Evolutionary conservation across 2,888 invertebrate species (phyloP).

Genomic region (Amaurobius ferox): DNA sequence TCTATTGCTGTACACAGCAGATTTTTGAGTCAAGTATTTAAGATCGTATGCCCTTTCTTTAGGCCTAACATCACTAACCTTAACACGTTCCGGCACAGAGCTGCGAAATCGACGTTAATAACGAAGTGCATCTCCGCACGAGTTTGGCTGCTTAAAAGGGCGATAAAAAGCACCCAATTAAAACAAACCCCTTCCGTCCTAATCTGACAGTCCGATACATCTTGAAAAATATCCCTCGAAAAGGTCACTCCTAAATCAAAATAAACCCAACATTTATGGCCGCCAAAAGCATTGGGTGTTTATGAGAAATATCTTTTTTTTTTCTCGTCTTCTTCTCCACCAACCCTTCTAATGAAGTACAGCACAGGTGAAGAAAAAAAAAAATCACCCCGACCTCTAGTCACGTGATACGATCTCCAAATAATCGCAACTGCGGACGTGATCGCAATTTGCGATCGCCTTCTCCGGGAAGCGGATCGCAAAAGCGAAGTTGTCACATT

Average conservation of each 20-base stretch:
- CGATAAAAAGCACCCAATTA: too few relatives aligned
- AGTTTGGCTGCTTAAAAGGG: too few relatives aligned
- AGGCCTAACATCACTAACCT: too few relatives aligned
- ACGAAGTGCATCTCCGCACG: too few relatives aligned
- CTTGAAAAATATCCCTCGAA: background rate
- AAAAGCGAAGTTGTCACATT: background rate
- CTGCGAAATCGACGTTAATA: too few relatives aligned
- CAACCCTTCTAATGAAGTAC: constrained; percentile 4
- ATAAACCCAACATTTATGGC: constrained; percentile 1
- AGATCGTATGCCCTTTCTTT: too few relatives aligned
- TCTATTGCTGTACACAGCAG: too few relatives aligned
- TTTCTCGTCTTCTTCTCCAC: background rate
- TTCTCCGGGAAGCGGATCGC: background rate
- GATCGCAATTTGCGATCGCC: constrained; percentile 29
- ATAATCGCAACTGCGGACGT: constrained; percentile 39
- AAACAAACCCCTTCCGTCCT: background rate
- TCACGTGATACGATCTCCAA: constrained; percentile 50
- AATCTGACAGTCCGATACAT: background rate
- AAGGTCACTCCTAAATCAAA: background rate
- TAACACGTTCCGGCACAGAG: too few relatives aligned
- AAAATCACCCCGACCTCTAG: constrained; percentile 5
- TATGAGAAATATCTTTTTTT: constrained; percentile 8
- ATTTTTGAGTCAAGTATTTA: too few relatives aligned
- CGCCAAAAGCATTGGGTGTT: background rate
- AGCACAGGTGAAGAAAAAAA: constrained; percentile 18